These are phyloP conservation scores for Nemoura dubitans DNA, from an alignment of 2,888 invertebrate species.

Conservation along the genomic window DNA sequence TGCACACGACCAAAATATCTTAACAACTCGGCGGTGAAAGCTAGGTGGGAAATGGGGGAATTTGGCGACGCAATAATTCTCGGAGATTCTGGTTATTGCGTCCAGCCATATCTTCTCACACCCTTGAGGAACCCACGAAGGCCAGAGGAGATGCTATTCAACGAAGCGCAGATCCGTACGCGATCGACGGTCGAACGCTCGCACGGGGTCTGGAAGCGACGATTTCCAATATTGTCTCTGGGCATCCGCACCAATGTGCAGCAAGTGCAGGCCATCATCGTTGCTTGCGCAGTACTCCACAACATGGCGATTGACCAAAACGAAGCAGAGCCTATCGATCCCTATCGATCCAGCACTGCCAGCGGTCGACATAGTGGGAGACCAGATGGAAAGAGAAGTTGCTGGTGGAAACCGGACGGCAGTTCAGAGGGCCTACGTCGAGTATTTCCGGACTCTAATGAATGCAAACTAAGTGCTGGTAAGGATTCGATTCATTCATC, in stretches of 20 bases:
- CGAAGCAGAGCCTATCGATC: constrained; percentile 41
- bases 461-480: neutral
- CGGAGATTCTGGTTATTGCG: constrained; percentile 38
- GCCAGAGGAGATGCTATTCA: constrained; percentile 37
- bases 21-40: constrained; percentile 38
- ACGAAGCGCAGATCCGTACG: constrained; percentile 37
- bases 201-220: constrained; percentile 43
- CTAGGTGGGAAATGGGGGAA: constrained; percentile 39
- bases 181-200: constrained; percentile 36
- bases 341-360: constrained; percentile 38
- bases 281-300: constrained; percentile 45
- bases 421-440: neutral
- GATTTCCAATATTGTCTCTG: constrained; percentile 42
- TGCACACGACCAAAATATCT: constrained; percentile 44
- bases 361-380: neutral
- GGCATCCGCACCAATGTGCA: constrained; percentile 33
- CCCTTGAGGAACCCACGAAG: constrained; percentile 37
- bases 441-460: constrained; percentile 27
- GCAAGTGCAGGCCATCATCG: constrained; percentile 39
- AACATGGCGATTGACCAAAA: constrained; percentile 38
- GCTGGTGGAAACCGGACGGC: neutral
- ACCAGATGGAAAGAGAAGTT: neutral
- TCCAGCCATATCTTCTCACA: neutral
- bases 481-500: too few relatives aligned
- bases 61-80: constrained; percentile 47